Evolutionary conservation across 92 coral and sea anemone species (phyloP).

Genomic region (Hydrozoanthus gracilis): DNA sequence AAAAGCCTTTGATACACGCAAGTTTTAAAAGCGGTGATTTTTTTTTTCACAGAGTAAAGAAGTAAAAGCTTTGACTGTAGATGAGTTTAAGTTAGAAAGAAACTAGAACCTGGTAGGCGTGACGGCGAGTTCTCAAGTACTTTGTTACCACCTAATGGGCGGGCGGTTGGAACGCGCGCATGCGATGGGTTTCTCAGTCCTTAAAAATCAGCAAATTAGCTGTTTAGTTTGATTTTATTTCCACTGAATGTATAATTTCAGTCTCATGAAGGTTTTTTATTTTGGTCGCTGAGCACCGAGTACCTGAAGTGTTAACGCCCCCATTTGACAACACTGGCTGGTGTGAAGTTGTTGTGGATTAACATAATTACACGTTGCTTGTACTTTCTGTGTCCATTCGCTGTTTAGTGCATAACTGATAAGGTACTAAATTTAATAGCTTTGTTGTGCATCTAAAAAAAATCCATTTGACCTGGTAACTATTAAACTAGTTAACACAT

Average conservation of each 20-base stretch:
- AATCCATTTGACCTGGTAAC: not conserved
- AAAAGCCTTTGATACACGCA: not conserved
- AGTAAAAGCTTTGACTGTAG: not conserved
- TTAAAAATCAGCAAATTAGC: not conserved
- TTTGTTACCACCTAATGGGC: slow-evolving; percentile 25
- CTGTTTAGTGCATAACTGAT: not conserved
- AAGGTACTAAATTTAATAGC: not conserved
- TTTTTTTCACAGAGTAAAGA: not conserved
- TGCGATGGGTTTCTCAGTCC: slow-evolving; percentile 9
- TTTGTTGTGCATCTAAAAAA: not conserved
- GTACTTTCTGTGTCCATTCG: slow-evolving; percentile 29
- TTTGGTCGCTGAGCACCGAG: not conserved
- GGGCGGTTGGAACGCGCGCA: not conserved
- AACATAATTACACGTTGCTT: not conserved
- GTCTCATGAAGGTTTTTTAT: not conserved
- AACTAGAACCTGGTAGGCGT: not conserved
- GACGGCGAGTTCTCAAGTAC: not conserved
- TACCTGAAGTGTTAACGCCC: not conserved
- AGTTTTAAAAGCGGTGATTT: not conserved
- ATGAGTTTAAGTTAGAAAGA: not conserved
- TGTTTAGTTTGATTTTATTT: not conserved
- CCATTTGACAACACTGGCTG: not conserved
- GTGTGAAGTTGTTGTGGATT: not conserved
- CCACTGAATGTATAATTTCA: not conserved
- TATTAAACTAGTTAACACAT: not conserved